Percentiles rank a stretch among this genome's conserved stretches.
These are phyloP conservation scores for Alaudala cheleensis DNA, from an alignment of 2,113 vertebrate species.

Conservation along the genomic window DNA sequence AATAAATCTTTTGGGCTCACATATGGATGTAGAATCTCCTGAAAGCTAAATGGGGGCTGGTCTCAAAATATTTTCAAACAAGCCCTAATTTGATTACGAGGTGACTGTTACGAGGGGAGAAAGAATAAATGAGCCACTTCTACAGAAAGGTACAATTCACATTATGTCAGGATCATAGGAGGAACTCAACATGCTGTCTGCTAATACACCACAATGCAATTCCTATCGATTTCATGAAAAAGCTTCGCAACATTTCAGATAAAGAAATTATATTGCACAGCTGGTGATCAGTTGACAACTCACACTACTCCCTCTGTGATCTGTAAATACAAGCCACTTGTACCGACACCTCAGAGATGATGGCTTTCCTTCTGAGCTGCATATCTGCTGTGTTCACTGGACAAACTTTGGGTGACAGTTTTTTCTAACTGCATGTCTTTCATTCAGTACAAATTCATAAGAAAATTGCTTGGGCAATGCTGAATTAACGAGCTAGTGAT, in stretches of 20 bases:
- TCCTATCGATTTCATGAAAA: neutral
- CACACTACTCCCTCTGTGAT: fast-evolving
- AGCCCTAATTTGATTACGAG: neutral
- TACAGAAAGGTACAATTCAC: neutral
- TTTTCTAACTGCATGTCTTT: neutral
- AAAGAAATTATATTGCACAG: neutral
- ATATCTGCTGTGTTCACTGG: neutral
- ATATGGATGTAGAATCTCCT: neutral
- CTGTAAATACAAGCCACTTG: neutral
- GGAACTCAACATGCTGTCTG: neutral
- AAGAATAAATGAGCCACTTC: neutral
- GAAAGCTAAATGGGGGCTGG: neutral
- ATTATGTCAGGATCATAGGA: neutral
- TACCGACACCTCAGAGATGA: neutral
- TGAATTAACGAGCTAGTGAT: neutral
- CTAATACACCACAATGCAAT: neutral
- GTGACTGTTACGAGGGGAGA: neutral
- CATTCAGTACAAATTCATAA: neutral
- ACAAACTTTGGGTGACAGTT: neutral
- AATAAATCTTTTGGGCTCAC: neutral
- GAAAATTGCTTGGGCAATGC: neutral
- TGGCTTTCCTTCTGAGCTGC: neutral
- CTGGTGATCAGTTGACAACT: neutral
- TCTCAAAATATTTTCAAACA: neutral
- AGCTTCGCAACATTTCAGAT: neutral